Base-by-base conservation (phyloP, 1,140 invertebrate genomes). In the Drosophila persimilis region DNA sequence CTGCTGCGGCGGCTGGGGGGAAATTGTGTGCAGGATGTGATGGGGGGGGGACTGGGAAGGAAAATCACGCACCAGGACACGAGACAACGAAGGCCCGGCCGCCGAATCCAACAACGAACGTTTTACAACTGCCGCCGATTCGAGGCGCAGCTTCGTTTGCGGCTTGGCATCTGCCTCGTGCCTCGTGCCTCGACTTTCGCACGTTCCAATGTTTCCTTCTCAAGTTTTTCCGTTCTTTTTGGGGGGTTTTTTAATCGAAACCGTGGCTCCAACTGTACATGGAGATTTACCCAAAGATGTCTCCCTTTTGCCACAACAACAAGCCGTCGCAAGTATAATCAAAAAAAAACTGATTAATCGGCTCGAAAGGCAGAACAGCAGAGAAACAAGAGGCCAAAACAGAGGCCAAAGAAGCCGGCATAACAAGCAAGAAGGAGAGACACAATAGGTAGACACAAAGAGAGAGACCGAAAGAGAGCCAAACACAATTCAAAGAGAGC, bases 51-150 rank as follows among this genome's bases (percentile, higher is more conserved):
- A 20, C 20, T 20, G 60, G 45, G 57, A 62, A 58, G 61, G 55
- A 46, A 63, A 59, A 46, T 43, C 59, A 63, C 43, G 61, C 47
- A 58, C 61, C 43, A 64, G 59, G 44, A 61, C 61, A 44, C 62
- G 44, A 48, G 39, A 66, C 48, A 66, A 67, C 62, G 65, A 67
- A 58, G 60, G 35, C 35, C 35, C 35, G 35, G 11, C 35, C 35
- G 35, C 35, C 35, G 35, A 39, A 39, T 59, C 60, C 62, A 48
- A 48, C 65, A 73, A 59, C 75, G 78, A 83, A 70, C 78, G 54
- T 73, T 80, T 81, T 80, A 81, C 78, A 79, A 78, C 61, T 74
- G 76, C 58, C 70, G 77, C 55, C 58, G 29, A 61, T 57, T 47
- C 67, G 56, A 69, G 62, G 47, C 70, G 63, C 55, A 74, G 76